phyloP scores from a whole-genome alignment of 2,113 vertebrate genomes.

The Recurvirostra avosetta region DNA sequence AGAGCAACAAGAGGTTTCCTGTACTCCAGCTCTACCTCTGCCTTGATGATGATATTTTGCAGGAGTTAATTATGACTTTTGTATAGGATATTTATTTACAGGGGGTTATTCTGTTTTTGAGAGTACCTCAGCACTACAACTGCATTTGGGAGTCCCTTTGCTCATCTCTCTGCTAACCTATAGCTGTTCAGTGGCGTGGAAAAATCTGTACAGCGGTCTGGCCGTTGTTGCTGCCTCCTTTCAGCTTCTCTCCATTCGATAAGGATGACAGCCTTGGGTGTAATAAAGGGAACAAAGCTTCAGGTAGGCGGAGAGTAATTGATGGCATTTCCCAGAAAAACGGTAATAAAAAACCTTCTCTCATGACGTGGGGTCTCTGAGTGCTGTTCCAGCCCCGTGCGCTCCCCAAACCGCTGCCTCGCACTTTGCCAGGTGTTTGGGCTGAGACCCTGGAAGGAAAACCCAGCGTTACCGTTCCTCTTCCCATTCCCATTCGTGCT shows the following conservation, averaged over 20 bases:
- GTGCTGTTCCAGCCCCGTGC: background rate
- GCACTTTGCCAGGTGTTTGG: background rate
- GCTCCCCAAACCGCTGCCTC: background rate
- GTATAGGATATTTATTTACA: background rate
- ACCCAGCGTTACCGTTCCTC: rapidly evolving
- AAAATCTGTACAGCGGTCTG: background rate
- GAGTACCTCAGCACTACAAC: background rate
- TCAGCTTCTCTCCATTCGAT: background rate
- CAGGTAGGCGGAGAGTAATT: background rate
- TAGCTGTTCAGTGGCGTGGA: background rate
- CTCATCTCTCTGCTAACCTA: background rate
- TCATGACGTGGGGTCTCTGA: rapidly evolving
- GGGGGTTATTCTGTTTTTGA: background rate
- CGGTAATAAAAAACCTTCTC: rapidly evolving
- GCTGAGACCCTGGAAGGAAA: background rate
- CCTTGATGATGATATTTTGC: background rate
- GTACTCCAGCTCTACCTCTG: background rate
- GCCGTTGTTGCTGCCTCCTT: background rate
- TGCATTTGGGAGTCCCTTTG: background rate
- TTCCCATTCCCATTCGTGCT: rapidly evolving
- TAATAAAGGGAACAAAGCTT: background rate
- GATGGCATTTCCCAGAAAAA: background rate
- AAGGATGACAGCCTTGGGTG: background rate
- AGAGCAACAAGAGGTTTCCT: background rate
- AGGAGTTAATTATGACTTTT: background rate